These are phyloP conservation scores for Nomada fucata DNA, from an alignment of 2,888 invertebrate species.

Conservation along the genomic window DNA sequence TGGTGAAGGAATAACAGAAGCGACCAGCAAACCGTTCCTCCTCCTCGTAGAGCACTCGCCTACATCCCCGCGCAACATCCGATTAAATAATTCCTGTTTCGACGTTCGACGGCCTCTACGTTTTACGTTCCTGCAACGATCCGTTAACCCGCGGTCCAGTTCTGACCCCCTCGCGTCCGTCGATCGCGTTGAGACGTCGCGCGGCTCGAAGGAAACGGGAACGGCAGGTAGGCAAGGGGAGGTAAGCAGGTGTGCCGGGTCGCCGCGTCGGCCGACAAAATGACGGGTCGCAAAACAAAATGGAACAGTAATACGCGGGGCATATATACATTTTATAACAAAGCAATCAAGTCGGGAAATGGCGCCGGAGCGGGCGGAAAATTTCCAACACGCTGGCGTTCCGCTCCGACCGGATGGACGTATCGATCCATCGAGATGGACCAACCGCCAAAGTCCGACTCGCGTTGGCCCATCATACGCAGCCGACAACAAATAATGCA, in stretches of 20 bases:
- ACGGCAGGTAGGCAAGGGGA: too few relatives aligned
- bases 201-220: too few relatives aligned
- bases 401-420: conserved; percentile 70
- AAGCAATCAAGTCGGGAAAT: conserved; percentile 66
- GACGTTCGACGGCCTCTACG: too few relatives aligned
- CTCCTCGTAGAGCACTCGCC: too few relatives aligned
- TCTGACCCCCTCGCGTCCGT: background rate
- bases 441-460: conserved; percentile 49
- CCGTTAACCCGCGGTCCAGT: background rate
- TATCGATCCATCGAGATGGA: conserved; percentile 71
- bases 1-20: too few relatives aligned
- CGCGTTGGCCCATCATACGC: conserved; percentile 55
- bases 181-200: too few relatives aligned
- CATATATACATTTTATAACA: conserved; percentile 61
- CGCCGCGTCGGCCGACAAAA: conserved; percentile 40
- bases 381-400: conserved; percentile 68
- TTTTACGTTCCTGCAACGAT: background rate
- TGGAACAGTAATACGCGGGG: conserved; percentile 55
- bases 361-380: conserved; percentile 59
- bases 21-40: too few relatives aligned
- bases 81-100: too few relatives aligned
- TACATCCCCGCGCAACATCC: too few relatives aligned
- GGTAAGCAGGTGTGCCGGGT: background rate
- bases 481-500: conserved; percentile 57
- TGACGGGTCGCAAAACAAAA: conserved; percentile 44